Base-by-base conservation (phyloP, 53 echinoderm and acorn worm genomes). In the Echinometra lucunter region DNA sequence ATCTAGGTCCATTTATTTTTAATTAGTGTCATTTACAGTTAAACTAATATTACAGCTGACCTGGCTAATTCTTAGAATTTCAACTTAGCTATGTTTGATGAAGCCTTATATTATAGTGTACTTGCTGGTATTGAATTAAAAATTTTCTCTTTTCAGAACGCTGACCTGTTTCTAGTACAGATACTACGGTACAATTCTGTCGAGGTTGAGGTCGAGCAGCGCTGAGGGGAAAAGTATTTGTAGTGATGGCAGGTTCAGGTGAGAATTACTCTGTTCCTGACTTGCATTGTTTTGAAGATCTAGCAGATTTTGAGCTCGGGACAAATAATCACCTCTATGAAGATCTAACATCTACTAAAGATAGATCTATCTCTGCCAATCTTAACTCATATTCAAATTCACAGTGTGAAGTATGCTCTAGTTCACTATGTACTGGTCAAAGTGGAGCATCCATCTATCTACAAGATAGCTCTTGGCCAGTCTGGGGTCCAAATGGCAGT, bases 211-310 rank as follows among this genome's bases (percentile, higher is more conserved):
- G 53, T n/a, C n/a, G n/a, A n/a, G n/a, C n/a, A n/a, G n/a, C 4
- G 6, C 25, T 83, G 85, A 21, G 47, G 19, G 45, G 16, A 44
- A 72, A 16, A 34, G 28, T 34, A 34, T 70, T 30, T 34, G 34
- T 9, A 44, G 83, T 42, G 23, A 83, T 83, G 83, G 83, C 83
- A 83, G 44, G 44, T 44, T 25, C 83, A 45, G 83, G 47, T 45
- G 47, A 47, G 25, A 83, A 23, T 47, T 47, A 82, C 57, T 57
- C 91, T 74, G 96, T 96, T 81, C 96, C 96, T 19, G 96, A 96
- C 82, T 91, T 96, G 27, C 88, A 94, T 21, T 96, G 96, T 74
- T 94, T 87, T 72, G 96, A 96, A 88, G 74, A 92, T 34, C 88
- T 96, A 21, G 92, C 92, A 63, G 67, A 91, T 23, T 91, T 66